Percentiles rank a stretch among this genome's conserved stretches.
Evolutionary conservation across 2,888 invertebrate genomes (phyloP).

Genomic region (Archaeoteleia sp.): DNA sequence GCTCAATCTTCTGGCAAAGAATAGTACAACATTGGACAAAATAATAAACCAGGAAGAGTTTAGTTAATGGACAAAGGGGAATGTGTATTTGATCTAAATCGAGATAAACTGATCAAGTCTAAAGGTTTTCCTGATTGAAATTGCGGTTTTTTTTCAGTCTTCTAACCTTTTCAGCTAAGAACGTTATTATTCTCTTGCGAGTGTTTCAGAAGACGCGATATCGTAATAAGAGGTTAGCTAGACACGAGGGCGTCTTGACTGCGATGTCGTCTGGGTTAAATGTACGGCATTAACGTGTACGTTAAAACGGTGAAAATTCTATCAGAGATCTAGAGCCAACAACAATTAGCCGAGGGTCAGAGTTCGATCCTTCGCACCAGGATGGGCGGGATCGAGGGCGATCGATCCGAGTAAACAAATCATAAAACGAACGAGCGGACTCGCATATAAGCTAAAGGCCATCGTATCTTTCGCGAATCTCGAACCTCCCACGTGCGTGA

Average conservation of each 20-base stretch:
- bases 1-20: too few relatives aligned
- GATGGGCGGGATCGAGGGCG: slow-evolving; percentile 65
- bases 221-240: slow-evolving; percentile 16
- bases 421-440: slow-evolving; percentile 59
- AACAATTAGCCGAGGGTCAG: slow-evolving; percentile 73
- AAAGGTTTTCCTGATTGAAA: too few relatives aligned
- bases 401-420: slow-evolving; percentile 72
- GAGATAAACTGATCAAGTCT: too few relatives aligned
- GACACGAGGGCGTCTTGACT: slow-evolving; percentile 14
- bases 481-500: slow-evolving; percentile 62
- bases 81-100: too few relatives aligned
- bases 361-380: slow-evolving; percentile 67
- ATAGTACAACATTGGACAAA: too few relatives aligned
- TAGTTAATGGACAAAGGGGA: too few relatives aligned
- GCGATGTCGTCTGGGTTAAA: slow-evolving; percentile 42
- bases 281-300: slow-evolving; percentile 10
- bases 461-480: slow-evolving; percentile 59
- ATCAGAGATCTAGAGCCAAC: slow-evolving; percentile 74
- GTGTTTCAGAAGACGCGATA: neutral
- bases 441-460: slow-evolving; percentile 56
- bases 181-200: too few relatives aligned
- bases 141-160: too few relatives aligned
- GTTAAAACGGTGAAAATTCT: slow-evolving; percentile 49
- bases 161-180: too few relatives aligned
- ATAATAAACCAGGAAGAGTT: too few relatives aligned